Evolutionary conservation across 1,140 invertebrate genomes (phyloP).

Genomic region (Diplogasteroides magnus): DNA sequence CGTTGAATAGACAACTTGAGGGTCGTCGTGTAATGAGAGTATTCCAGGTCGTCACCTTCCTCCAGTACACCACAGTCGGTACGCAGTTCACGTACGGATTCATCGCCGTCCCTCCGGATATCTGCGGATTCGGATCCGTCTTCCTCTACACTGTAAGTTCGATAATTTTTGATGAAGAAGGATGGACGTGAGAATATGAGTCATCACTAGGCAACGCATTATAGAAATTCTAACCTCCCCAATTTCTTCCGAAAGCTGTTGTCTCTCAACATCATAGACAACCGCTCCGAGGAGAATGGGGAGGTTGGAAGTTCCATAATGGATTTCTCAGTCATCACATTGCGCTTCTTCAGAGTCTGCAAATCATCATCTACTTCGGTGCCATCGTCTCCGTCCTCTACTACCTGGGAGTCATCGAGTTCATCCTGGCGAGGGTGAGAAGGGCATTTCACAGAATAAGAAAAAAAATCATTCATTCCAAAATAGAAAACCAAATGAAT

Average conservation of each 20-base stretch:
- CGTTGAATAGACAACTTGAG: too few species aligned
- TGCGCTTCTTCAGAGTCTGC: conserved; percentile 37
- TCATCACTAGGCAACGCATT: background rate
- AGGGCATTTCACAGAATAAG: background rate
- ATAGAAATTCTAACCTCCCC: background rate
- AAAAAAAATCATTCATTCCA: background rate
- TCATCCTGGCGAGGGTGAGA: conserved; percentile 68
- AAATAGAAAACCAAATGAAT: too few species aligned
- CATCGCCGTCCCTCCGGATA: conserved; percentile 55
- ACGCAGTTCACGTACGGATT: conserved; percentile 79
- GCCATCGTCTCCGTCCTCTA: conserved; percentile 71
- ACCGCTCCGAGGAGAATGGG: too few species aligned
- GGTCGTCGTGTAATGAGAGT: too few species aligned
- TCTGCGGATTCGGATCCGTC: conserved; percentile 66
- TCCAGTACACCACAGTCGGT: conserved; percentile 72
- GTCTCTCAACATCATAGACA: too few species aligned
- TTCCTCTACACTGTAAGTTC: conserved; percentile 65
- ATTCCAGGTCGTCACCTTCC: conserved; percentile 70
- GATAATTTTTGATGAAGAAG: too few species aligned
- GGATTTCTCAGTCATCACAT: background rate
- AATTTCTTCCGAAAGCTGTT: background rate
- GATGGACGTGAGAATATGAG: too few species aligned
- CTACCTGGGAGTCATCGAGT: conserved; percentile 79
- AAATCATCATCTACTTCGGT: conserved; percentile 54
- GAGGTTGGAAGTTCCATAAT: too few species aligned